These are phyloP conservation scores for Colistium nudipinnis DNA, from an alignment of 2,113 vertebrate genomes.

Conservation along the genomic window DNA sequence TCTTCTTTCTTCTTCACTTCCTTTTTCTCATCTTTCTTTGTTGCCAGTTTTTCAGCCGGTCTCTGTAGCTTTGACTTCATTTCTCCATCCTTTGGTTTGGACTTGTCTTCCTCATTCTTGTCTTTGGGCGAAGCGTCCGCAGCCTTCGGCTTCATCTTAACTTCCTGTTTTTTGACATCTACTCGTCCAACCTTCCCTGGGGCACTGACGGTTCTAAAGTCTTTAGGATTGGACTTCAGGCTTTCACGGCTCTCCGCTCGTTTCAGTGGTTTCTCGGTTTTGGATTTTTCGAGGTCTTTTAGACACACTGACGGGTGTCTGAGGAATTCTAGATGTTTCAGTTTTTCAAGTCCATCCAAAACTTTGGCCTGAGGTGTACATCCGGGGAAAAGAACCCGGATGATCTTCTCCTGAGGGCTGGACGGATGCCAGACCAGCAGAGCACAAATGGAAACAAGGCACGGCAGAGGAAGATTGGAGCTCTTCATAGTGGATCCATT, in stretches of 20 bases:
- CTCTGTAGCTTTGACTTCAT: slow-evolving; percentile 71
- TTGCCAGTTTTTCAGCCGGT: slow-evolving; percentile 65
- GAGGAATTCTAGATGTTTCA: slow-evolving; percentile 91
- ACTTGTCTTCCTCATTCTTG: slow-evolving; percentile 76
- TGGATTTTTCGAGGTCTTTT: slow-evolving; percentile 81
- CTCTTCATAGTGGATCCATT: slow-evolving; percentile 47
- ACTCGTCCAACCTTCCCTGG: slow-evolving; percentile 62
- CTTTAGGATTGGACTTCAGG: slow-evolving; percentile 80
- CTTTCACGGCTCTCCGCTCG: slow-evolving; percentile 89
- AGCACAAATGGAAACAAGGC: slow-evolving; percentile 87
- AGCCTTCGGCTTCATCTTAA: slow-evolving; percentile 76
- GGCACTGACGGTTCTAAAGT: slow-evolving; percentile 64
- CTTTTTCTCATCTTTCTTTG: slow-evolving; percentile 83
- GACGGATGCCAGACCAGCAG: slow-evolving; percentile 94
- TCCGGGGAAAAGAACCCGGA: slow-evolving; percentile 91
- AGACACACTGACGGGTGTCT: slow-evolving; percentile 84
- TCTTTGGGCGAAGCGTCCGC: slow-evolving; percentile 61
- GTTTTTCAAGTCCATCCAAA: slow-evolving; percentile 89
- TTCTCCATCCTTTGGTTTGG: slow-evolving; percentile 73
- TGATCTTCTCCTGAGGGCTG: slow-evolving; percentile 86
- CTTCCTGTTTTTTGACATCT: slow-evolving; percentile 78
- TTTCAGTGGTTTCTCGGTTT: slow-evolving; percentile 79
- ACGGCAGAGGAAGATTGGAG: slow-evolving; percentile 77
- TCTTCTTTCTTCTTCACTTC: slow-evolving; percentile 64
- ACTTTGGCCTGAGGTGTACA: slow-evolving; percentile 89